Evolutionary conservation across 2,797 vertebrate species (phyloP).

Genomic region (Ambastaia sidthimunki): DNA sequence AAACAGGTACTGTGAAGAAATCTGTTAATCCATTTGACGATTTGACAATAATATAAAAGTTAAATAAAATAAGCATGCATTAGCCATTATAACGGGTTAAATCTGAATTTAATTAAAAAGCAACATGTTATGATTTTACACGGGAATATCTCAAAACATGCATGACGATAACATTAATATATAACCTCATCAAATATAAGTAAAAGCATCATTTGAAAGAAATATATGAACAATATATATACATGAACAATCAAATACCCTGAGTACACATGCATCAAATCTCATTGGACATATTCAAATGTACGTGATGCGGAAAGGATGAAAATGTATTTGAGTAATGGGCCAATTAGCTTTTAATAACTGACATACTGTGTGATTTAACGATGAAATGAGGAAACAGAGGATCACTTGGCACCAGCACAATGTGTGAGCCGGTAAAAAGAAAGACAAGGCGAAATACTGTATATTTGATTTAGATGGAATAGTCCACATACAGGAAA

Average conservation of each 20-base stretch:
- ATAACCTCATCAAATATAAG: too few species aligned
- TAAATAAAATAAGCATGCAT: not conserved
- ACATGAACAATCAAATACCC: too few species aligned
- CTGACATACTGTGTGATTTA: slow-evolving; percentile 19
- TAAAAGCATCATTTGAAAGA: too few species aligned
- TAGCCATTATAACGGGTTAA: too few species aligned
- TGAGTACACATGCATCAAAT: not conserved
- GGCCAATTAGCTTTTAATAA: not conserved
- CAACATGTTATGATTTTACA: not conserved
- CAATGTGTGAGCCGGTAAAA: not conserved
- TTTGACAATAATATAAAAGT: not conserved
- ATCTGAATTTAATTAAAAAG: too few species aligned
- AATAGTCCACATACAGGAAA: slow-evolving; percentile 43
- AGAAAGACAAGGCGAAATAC: not conserved
- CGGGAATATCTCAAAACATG: not conserved
- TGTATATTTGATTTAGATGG: slow-evolving; percentile 45
- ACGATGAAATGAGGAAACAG: not conserved
- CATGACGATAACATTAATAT: not conserved
- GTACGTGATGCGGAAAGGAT: not conserved
- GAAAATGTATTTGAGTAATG: not conserved
- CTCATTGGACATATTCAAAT: not conserved
- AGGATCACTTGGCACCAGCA: not conserved
- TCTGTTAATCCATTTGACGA: not conserved
- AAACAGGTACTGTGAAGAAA: not conserved
- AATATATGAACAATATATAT: too few species aligned